A percentile compares a stretch with the other conserved stretches of the same genome.
Evolutionary conservation across 2,888 invertebrate species (phyloP).

Genomic region (Rhodophaea formosa): DNA sequence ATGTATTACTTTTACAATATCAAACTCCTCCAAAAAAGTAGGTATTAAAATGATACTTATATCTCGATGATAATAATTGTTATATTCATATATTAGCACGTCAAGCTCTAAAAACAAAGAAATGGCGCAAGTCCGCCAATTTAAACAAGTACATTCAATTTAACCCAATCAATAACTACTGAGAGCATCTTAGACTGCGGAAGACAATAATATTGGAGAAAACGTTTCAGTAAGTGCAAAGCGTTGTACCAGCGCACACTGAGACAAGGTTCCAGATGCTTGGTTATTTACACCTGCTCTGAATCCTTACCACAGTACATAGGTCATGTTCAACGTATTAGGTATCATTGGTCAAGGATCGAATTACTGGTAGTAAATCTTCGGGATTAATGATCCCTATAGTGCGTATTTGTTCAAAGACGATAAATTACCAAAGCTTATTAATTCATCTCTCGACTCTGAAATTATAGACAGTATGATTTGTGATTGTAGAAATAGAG

Average conservation of each 20-base stretch:
- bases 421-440: not conserved
- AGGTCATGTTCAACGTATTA: not conserved
- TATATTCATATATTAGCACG: too few relatives aligned
- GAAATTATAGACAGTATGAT: not conserved
- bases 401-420: not conserved
- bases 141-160: conserved; percentile 1
- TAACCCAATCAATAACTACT: conserved; percentile 8
- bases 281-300: conserved; percentile 21
- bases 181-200: conserved; percentile 13
- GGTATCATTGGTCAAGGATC: not conserved
- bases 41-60: too few relatives aligned
- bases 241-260: conserved; percentile 39
- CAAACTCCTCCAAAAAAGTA: too few relatives aligned
- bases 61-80: too few relatives aligned
- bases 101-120: not conserved
- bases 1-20: too few relatives aligned
- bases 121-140: not conserved
- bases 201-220: conserved; percentile 24
- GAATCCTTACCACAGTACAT: conserved; percentile 10
- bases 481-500: not conserved
- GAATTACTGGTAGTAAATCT: not conserved
- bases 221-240: conserved; percentile 46
- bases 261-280: conserved; percentile 35
- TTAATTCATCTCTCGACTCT: not conserved
- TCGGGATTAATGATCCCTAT: not conserved